These are phyloP conservation scores for Cetonia aurata DNA, from an alignment of 2,888 invertebrate species.

Conservation along the genomic window DNA sequence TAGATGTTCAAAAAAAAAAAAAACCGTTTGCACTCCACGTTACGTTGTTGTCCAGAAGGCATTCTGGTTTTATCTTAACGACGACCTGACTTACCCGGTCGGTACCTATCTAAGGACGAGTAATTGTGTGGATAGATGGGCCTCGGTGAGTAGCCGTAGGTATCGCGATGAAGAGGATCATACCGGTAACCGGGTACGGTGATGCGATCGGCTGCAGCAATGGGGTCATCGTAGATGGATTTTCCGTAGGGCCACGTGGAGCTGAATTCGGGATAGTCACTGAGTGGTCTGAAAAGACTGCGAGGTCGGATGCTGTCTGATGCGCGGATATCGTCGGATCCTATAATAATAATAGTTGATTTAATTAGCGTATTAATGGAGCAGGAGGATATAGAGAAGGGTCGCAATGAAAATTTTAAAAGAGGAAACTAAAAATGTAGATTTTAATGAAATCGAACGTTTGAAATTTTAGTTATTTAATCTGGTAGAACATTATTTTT, in stretches of 20 bases:
- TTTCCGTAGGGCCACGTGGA: conserved; percentile 83
- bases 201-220: conserved; percentile 85
- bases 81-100: conserved; percentile 81
- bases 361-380: too few relatives aligned
- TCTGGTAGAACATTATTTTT: conserved; percentile 27
- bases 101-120: conserved; percentile 79
- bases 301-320: conserved; percentile 80
- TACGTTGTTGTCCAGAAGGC: conserved; percentile 30
- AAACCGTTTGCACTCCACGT: conserved; percentile 38
- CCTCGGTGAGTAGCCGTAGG: conserved; percentile 90
- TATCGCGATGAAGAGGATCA: conserved; percentile 90
- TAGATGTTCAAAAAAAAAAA: neutral
- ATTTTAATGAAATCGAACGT: too few relatives aligned
- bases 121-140: conserved; percentile 90
- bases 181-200: conserved; percentile 91
- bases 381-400: too few relatives aligned
- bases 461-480: too few relatives aligned
- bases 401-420: too few relatives aligned
- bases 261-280: conserved; percentile 81
- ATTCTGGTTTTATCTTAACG: conserved; percentile 29
- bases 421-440: too few relatives aligned
- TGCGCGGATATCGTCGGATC: conserved; percentile 92
- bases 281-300: conserved; percentile 73
- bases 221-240: conserved; percentile 90
- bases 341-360: conserved; percentile 65